A percentile compares a stretch with the other conserved stretches of the same genome.
Evolutionary conservation across 2,888 invertebrate genomes (phyloP).

Genomic region (Spialia ferax): DNA sequence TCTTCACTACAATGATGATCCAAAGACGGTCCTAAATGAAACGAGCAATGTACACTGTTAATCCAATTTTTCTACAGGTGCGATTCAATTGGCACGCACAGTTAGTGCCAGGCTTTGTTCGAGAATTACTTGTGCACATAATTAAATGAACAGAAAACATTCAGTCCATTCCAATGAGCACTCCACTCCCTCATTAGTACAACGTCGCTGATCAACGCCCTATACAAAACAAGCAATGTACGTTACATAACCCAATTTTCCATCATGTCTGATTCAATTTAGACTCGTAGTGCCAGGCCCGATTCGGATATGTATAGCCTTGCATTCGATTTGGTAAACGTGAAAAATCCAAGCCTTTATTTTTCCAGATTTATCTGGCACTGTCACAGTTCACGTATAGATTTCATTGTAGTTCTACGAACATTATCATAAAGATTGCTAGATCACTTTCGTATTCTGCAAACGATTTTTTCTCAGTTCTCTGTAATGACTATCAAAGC

Average conservation of each 20-base stretch:
- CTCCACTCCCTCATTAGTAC: background rate
- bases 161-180: background rate
- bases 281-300: background rate
- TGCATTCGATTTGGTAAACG: slow-evolving; percentile 39
- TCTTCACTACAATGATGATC: background rate
- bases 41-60: background rate
- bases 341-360: slow-evolving; percentile 30
- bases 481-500: too few relatives aligned
- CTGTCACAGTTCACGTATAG: too few relatives aligned
- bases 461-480: too few relatives aligned
- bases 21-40: background rate
- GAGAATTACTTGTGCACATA: background rate
- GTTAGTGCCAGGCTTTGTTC: background rate
- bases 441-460: too few relatives aligned
- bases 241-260: background rate
- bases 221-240: slow-evolving; percentile 27
- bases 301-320: slow-evolving; percentile 27
- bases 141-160: background rate
- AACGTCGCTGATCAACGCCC: background rate
- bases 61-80: background rate
- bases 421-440: too few relatives aligned
- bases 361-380: too few relatives aligned
- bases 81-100: background rate
- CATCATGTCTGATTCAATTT: slow-evolving; percentile 14
- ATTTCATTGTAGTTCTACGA: too few relatives aligned